Evolutionary conservation across 2,113 vertebrate species (phyloP).

Genomic region (Anser cygnoides): DNA sequence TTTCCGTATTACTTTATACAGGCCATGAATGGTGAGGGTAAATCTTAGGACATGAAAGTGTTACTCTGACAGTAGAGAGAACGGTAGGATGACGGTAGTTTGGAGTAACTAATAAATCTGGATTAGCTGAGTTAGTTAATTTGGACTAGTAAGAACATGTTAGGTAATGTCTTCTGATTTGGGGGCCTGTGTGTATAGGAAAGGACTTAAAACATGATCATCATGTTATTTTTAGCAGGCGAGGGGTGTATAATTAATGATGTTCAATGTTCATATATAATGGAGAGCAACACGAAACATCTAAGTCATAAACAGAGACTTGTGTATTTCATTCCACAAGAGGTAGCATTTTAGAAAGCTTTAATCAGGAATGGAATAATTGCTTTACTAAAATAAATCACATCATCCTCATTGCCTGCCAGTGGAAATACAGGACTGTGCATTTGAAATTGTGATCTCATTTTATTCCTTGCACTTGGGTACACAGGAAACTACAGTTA

Average conservation of each 20-base stretch:
- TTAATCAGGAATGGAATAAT: not conserved
- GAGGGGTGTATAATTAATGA: not conserved
- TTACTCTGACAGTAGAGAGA: not conserved
- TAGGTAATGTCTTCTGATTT: not conserved
- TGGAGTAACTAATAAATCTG: not conserved
- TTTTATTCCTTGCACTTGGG: not conserved
- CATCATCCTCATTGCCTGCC: not conserved
- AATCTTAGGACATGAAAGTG: not conserved
- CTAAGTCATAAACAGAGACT: not conserved
- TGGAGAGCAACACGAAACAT: not conserved
- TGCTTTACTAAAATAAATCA: not conserved
- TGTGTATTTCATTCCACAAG: not conserved
- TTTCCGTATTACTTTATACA: not conserved
- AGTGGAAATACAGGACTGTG: not conserved
- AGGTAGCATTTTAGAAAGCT: not conserved
- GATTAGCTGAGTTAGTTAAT: not conserved
- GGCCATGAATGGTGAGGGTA: not conserved
- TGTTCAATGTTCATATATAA: not conserved
- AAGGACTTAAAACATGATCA: not conserved
- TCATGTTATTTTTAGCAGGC: not conserved
- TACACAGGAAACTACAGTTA: not conserved
- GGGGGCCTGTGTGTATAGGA: not conserved
- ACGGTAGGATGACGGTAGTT: fast-evolving
- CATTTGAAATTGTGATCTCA: not conserved
- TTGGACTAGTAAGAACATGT: not conserved